phyloP scores from a whole-genome alignment of 2,797 vertebrate genomes.

The Macrochelys suwanniensis region DNA sequence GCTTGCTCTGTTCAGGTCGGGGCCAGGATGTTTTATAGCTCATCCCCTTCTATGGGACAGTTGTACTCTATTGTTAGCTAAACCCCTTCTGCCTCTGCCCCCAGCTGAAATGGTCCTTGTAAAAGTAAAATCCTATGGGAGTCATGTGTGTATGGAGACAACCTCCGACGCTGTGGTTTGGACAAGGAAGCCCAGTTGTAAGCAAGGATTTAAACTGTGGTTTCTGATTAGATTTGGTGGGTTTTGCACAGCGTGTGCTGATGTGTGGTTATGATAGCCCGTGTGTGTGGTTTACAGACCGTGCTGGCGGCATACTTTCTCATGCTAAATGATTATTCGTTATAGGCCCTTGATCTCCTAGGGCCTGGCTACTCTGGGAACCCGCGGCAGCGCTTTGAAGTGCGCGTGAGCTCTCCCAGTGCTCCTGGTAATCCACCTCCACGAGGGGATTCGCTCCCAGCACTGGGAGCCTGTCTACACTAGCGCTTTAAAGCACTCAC shows the following conservation, averaged over 20 bases:
- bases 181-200: not conserved
- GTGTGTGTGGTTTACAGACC: not conserved
- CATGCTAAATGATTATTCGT: not conserved
- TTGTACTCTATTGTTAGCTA: not conserved
- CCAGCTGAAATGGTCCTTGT: not conserved
- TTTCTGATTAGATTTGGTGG: not conserved
- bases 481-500: no score
- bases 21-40: rapidly evolving
- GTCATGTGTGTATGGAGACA: not conserved
- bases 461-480: no score
- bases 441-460: no score
- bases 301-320: not conserved
- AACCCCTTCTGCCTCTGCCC: not conserved
- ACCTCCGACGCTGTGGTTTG: not conserved
- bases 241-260: not conserved
- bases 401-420: no score
- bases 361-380: no score
- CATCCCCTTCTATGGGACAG: not conserved
- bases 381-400: no score
- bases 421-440: no score
- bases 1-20: not conserved
- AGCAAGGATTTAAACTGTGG: not conserved
- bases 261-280: not conserved
- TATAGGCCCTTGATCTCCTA: no score
- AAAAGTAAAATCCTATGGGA: not conserved